phyloP scores from a whole-genome alignment of 2,888 invertebrate genomes.

The Bugulina stolonifera region DNA sequence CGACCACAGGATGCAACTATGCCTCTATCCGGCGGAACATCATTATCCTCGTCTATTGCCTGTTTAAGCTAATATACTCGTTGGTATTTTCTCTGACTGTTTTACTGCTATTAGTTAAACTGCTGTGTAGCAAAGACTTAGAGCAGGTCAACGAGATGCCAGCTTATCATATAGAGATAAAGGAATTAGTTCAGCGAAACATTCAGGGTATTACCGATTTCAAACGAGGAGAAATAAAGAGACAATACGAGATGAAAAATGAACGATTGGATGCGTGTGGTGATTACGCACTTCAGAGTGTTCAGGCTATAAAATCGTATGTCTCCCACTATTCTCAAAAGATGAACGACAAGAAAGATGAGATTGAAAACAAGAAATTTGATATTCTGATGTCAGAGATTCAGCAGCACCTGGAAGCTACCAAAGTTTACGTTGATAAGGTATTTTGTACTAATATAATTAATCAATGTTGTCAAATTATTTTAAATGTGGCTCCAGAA shows the following conservation, averaged over 20 bases:
- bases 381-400: slow-evolving; percentile 11
- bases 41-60: background rate
- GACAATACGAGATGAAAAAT: background rate
- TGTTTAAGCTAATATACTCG: slow-evolving; percentile 10
- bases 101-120: background rate
- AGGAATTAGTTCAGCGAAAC: background rate
- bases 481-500: no score
- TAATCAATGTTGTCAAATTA: no score
- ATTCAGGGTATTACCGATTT: slow-evolving; percentile 16
- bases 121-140: background rate
- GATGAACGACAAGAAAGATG: background rate
- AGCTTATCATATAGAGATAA: slow-evolving; percentile 2
- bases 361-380: slow-evolving; percentile 4
- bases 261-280: slow-evolving; percentile 6
- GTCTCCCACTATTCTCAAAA: background rate
- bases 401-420: background rate
- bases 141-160: slow-evolving; percentile 3
- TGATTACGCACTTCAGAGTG: background rate
- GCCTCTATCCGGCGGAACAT: background rate
- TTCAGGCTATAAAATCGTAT: background rate
- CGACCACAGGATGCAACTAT: background rate
- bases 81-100: slow-evolving; percentile 16
- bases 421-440: background rate
- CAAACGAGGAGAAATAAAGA: slow-evolving; percentile 7
- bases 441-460: no score